Conservation (phyloP, 2,888 invertebrate species). For the Operophtera brumata region DNA sequence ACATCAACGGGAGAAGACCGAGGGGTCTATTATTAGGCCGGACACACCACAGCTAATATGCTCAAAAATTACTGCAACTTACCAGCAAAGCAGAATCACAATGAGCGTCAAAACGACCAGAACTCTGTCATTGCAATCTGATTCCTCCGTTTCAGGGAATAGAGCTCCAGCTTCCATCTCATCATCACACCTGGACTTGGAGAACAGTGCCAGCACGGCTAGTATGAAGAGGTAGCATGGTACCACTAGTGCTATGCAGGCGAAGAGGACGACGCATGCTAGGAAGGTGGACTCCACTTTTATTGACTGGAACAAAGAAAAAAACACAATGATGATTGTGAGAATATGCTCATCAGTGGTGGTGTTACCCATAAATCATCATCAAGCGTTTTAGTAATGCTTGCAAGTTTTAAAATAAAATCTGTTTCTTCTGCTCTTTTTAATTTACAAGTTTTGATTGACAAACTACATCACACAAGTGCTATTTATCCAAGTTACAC, state of each 20-base stretch:
- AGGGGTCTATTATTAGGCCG: no score
- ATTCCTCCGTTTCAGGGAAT: slow-evolving; percentile 60
- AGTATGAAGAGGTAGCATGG: slow-evolving; percentile 76
- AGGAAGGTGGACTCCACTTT: slow-evolving; percentile 86
- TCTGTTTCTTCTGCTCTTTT: no score
- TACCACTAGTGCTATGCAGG: slow-evolving; percentile 83
- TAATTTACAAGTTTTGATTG: no score
- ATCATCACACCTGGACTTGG: slow-evolving; percentile 60
- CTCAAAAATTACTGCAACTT: slow-evolving; percentile 40
- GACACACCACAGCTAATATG: no score
- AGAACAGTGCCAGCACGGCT: slow-evolving; percentile 78
- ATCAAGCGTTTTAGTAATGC: no score
- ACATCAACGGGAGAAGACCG: no score
- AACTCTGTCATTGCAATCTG: slow-evolving; percentile 66
- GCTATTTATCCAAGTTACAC: no score
- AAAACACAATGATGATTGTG: background rate
- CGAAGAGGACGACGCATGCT: slow-evolving; percentile 81
- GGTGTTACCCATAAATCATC: no score
- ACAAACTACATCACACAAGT: no score
- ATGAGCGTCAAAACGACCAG: slow-evolving; percentile 63
- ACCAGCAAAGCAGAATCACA: slow-evolving; percentile 70
- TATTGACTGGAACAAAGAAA: slow-evolving; percentile 78
- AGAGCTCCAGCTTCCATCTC: slow-evolving; percentile 67
- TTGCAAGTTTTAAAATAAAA: no score
- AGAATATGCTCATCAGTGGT: no score